Conservation (phyloP, 2,888 invertebrate genomes). For the Drosophila planitibia region DNA sequence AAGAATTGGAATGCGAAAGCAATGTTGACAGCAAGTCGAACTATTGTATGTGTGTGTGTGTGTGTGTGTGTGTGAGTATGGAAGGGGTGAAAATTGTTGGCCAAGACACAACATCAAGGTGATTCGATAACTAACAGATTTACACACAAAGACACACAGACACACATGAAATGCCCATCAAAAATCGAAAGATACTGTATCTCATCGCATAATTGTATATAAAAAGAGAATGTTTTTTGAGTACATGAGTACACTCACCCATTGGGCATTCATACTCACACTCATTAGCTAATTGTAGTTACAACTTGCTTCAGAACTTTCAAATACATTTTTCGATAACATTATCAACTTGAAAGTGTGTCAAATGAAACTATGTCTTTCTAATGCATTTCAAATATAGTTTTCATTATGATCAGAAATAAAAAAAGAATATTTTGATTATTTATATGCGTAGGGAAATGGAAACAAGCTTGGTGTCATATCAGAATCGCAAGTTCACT, state of each 20-base stretch:
- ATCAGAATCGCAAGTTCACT: neutral
- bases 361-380: neutral
- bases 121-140: conserved; percentile 31
- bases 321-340: neutral
- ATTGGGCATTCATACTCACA: neutral
- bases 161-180: neutral
- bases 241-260: neutral
- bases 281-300: neutral
- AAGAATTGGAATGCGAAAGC: conserved; percentile 61
- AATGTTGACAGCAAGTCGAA: conserved; percentile 56
- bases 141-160: neutral
- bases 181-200: conserved; percentile 1
- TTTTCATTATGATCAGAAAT: neutral
- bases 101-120: conserved; percentile 39
- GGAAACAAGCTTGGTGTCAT: neutral
- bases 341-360: neutral
- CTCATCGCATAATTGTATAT: neutral
- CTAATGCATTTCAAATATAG: neutral
- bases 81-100: neutral
- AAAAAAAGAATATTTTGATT: neutral
- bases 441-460: neutral
- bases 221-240: neutral
- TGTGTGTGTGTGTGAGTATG: no score
- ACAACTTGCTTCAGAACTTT: neutral
- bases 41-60: conserved; percentile 11